Evolutionary conservation across 2,888 invertebrate genomes (phyloP).

Genomic region (Tribolium freemani): DNA sequence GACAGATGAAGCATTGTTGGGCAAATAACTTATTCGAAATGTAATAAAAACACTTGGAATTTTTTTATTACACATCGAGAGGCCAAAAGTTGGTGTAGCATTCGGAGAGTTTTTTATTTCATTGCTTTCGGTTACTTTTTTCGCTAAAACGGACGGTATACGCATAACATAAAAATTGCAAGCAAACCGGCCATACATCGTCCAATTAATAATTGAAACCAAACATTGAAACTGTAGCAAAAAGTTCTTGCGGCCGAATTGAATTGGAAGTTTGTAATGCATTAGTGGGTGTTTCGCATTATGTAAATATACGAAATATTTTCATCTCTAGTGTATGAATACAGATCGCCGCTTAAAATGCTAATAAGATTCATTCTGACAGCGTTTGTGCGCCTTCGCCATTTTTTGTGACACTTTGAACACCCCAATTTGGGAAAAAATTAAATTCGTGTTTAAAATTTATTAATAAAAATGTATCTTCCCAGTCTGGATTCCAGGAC

Average conservation of each 20-base stretch:
- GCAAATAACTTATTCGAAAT: background rate
- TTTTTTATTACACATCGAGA: background rate
- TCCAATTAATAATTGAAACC: background rate
- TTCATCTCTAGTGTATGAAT: conserved; percentile 26
- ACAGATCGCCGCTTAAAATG: conserved; percentile 34
- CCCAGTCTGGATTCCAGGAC: conserved; percentile 17
- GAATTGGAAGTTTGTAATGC: conserved; percentile 13
- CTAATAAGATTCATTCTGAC: conserved; percentile 20
- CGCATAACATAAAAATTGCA: background rate
- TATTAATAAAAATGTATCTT: background rate
- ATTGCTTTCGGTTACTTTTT: background rate
- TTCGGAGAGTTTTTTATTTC: background rate
- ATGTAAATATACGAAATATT: conserved; percentile 27
- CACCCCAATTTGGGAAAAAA: conserved; percentile 3
- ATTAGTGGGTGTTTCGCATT: conserved; percentile 16
- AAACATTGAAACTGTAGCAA: background rate
- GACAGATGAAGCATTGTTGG: background rate
- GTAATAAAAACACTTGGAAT: background rate
- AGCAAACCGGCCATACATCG: background rate
- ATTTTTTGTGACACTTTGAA: conserved; percentile 5
- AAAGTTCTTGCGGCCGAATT: background rate
- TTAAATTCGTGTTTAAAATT: background rate
- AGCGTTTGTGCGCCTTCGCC: background rate
- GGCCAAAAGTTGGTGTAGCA: background rate
- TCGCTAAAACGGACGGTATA: background rate